Base-by-base conservation (phyloP, 2,888 invertebrate species). In the Dione juno region DNA sequence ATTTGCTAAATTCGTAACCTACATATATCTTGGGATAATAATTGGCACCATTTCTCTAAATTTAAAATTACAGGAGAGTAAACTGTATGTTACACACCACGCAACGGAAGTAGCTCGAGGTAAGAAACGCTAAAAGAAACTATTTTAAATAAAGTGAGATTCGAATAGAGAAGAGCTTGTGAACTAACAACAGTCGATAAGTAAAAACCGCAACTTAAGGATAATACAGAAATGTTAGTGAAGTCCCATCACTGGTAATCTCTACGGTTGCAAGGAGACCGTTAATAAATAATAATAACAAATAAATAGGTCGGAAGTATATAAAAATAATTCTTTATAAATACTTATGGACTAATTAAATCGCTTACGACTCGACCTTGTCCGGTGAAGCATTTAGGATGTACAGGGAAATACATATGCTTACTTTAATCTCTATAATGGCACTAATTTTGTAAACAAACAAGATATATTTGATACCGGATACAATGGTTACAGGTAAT, bases 281-380 rank as follows among this genome's bases (percentile, higher is more conserved):
- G 75, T 75, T 70, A 85, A 87, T 87, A 88, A 83, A 84, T 84
- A 84, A 85, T 82, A 86, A 84, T 88, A 88, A 89, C 85, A 86
- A 87, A 85, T 84, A 90, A 90, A 90, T 89, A 90, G 85, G 79
- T 87, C 84, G 84, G 86, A 88, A 88, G 87, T 82, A 88, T 85
- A 88, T 86, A 88, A 88, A 88, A 90, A 88, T 87, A 90, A 87
- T 85, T 87, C 87, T 87, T 86, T 89, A 88, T 90, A 89, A 91
- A 91, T 91, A 92, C 89, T 88, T 92, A 92, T 78, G 73, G 79
- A 80, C 88, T 88, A 88, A 86, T 81, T 87, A 84, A 85, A 85
- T 68, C 53, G 66, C 63, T 71, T 50, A 52, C 40, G 69, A 59
- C 61, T 72, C 53, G 63, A 70, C 57, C 69, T 35, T 67, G 59